Evolutionary conservation across 1,140 invertebrate species (phyloP).

Genomic region (Rhynchophorus ferrugineus): DNA sequence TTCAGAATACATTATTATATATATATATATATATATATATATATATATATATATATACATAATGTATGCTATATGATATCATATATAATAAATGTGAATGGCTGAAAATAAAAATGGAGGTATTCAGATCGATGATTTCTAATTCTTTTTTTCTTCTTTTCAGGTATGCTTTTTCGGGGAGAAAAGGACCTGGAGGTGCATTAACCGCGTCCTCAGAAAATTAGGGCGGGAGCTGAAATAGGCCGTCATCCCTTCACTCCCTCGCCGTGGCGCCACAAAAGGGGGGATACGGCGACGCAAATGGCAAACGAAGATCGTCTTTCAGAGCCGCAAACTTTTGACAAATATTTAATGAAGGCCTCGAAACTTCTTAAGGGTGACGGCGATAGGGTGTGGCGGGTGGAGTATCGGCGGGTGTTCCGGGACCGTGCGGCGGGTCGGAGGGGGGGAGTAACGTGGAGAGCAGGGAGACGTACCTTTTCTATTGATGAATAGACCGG

Average conservation of each 20-base stretch:
- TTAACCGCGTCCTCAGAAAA: neutral
- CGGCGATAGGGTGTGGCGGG: too few species aligned
- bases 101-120: too few species aligned
- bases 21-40: too few species aligned
- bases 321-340: neutral
- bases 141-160: neutral
- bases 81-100: too few species aligned
- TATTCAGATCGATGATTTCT: too few species aligned
- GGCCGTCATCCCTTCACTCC: too few species aligned
- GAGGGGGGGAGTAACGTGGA: too few species aligned
- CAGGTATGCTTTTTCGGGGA: neutral
- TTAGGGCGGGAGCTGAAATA: neutral
- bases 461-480: neutral
- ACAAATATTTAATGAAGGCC: neutral
- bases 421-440: too few species aligned
- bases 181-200: neutral
- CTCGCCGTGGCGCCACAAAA: neutral
- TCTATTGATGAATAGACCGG: neutral
- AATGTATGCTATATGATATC: too few species aligned
- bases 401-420: too few species aligned
- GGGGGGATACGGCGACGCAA: neutral
- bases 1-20: too few species aligned
- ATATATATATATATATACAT: too few species aligned
- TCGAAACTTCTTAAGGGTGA: neutral
- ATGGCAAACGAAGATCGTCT: neutral